These are phyloP conservation scores for Lapara coniferarum DNA, from an alignment of 2,888 invertebrate species.

Conservation along the genomic window DNA sequence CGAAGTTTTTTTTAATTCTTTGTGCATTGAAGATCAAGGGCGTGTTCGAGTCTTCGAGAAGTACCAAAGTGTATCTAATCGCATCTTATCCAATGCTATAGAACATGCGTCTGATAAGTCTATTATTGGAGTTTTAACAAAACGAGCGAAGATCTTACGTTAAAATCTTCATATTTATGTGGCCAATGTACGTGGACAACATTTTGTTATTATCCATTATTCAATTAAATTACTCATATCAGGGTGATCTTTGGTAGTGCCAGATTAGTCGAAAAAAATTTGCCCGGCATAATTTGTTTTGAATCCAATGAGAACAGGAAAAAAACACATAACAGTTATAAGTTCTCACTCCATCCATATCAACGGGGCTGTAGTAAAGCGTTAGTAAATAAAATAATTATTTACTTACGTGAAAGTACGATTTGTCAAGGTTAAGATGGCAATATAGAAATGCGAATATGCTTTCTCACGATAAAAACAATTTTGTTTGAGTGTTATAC, in stretches of 20 bases:
- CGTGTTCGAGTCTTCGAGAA: constrained; percentile 31
- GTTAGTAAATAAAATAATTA: constrained; percentile 10
- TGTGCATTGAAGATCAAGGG: constrained; percentile 50
- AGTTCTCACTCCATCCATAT: not conserved
- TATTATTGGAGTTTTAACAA: not conserved
- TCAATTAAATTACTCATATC: not conserved
- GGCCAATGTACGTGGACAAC: too few species aligned
- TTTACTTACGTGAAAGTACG: constrained; percentile 17
- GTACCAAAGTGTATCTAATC: constrained; percentile 33
- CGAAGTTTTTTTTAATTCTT: constrained; percentile 19
- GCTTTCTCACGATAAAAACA: constrained; percentile 19
- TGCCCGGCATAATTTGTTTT: not conserved
- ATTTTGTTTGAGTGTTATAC: constrained; percentile 11
- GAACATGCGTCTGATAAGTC: not conserved
- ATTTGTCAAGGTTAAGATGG: constrained; percentile 23
- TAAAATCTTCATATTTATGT: not conserved
- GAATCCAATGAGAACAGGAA: too few species aligned
- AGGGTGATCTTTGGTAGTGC: not conserved
- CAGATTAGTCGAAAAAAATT: not conserved
- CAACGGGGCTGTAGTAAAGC: not conserved
- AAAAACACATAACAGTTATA: not conserved
- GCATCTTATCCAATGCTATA: constrained; percentile 36
- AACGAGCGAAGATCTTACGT: not conserved
- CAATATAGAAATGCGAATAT: constrained; percentile 2
- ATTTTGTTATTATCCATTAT: not conserved